Base-by-base conservation (phyloP, 2,113 vertebrate species). In the Charadrius vociferus region DNA sequence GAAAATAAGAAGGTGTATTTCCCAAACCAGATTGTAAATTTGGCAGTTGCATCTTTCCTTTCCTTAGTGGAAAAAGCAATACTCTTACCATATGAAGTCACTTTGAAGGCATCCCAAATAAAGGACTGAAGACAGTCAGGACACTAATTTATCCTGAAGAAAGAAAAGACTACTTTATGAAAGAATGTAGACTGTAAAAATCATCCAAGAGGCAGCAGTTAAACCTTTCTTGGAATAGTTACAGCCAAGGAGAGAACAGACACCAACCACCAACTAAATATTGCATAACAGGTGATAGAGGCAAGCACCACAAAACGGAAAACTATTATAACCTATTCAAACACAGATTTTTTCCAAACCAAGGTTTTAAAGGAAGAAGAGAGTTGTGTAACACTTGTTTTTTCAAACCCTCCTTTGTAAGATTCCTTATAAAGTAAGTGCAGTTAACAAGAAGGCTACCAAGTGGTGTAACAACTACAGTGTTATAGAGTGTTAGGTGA, bases 61-160 rank as follows among this genome's bases (percentile, higher is more conserved):
- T 94, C 95, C 90, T 96, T 91, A 94, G 65, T 95, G 83, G 93
- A 97, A 95, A 96, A 96, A 88, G 39, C 86, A 94, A 93, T 79
- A 82, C 84, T 93, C 67, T 84, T 77, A 94, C 93, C 49, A 87
- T 87, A 97, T 97, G 86, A 97, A 94, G 91, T 97, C 95, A 98
- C 79, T 91, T 86, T 88, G 49, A 97, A 97, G 81, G 80, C 77
- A 96, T 94, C 66, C 45, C 86, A 96, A 96, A 84, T 80, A 95
- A 96, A 94, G 67, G 66, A 82, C 86, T 94, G 88, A 88, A 93
- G 91, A 94, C 29, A 94, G 81, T 92, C 75, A 95, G 63, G 55
- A 45, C 77, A 88, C 41, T 96, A 88, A 97, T 95, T 96, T 94
- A 88, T 95, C 72, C 86, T 62, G 75, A 97, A 95, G 85, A 97